These are phyloP conservation scores for Acrocephalus kingi DNA, from an alignment of 2,113 vertebrate species.

Conservation along the genomic window DNA sequence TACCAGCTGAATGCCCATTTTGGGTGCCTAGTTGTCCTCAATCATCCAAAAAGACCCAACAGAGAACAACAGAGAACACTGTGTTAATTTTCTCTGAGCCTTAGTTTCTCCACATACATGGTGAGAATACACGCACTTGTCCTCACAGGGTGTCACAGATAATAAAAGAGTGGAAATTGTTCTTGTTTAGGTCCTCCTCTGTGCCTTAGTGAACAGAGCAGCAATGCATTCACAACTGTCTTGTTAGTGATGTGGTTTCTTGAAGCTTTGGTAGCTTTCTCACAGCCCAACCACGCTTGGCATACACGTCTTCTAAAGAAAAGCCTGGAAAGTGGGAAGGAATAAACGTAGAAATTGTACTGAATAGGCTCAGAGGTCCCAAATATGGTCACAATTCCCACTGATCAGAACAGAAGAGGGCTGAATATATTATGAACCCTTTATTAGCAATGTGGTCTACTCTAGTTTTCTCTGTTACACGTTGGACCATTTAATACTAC, in stretches of 20 bases:
- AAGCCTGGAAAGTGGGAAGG: neutral
- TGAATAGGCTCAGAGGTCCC: neutral
- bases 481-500: neutral
- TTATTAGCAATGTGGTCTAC: neutral
- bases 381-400: neutral
- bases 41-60: neutral
- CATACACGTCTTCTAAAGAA: neutral
- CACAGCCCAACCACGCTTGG: neutral
- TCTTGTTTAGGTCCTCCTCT: neutral
- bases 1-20: neutral
- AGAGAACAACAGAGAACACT: neutral
- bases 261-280: neutral
- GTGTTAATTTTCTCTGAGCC: neutral
- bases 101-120: neutral
- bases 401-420: neutral
- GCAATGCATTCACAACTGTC: neutral
- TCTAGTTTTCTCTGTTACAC: neutral
- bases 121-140: neutral
- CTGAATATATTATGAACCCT: neutral
- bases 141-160: neutral
- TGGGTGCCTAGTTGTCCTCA: neutral
- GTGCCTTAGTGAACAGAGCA: neutral
- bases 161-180: neutral
- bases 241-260: neutral
- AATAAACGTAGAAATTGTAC: neutral